These are phyloP conservation scores for Dreissena rostriformis DNA, from an alignment of 1,140 invertebrate genomes.

Conservation along the genomic window DNA sequence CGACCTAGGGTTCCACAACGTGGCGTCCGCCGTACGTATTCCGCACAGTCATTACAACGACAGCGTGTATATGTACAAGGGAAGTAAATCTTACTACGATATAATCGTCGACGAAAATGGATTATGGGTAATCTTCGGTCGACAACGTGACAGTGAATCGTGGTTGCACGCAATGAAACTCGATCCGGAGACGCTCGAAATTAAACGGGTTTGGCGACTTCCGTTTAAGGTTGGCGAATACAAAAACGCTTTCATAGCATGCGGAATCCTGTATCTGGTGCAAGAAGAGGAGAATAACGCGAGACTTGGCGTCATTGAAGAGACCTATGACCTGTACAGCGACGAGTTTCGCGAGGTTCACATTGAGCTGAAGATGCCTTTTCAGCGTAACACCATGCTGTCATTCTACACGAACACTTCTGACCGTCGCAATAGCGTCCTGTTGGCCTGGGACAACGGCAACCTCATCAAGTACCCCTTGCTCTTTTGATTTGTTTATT, in stretches of 20 bases:
- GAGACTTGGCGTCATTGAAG: constrained; percentile 15
- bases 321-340: constrained; percentile 37
- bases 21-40: constrained; percentile 18
- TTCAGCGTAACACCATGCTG: constrained; percentile 31
- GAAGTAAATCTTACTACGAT: constrained; percentile 46
- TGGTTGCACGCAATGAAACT: constrained; percentile 44
- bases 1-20: constrained; percentile 14
- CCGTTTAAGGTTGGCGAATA: constrained; percentile 28
- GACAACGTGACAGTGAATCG: constrained; percentile 5
- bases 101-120: constrained; percentile 49
- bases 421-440: constrained; percentile 26
- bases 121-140: constrained; percentile 45
- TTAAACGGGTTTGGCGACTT: constrained; percentile 37
- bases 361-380: constrained; percentile 34
- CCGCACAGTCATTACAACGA: constrained; percentile 43
- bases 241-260: constrained; percentile 46
- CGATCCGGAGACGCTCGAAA: constrained; percentile 8
- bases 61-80: constrained; percentile 41
- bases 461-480: constrained; percentile 47
- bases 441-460: constrained; percentile 43
- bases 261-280: constrained; percentile 48
- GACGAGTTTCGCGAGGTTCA: constrained; percentile 9
- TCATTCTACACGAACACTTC: constrained; percentile 33
- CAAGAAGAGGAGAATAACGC: not conserved
- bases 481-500: constrained; percentile 5